Evolutionary conservation across 2,888 invertebrate genomes (phyloP), one percentile per base, ranked within the genome.

Genomic region (Reticulitermes lucifugus): DNA sequence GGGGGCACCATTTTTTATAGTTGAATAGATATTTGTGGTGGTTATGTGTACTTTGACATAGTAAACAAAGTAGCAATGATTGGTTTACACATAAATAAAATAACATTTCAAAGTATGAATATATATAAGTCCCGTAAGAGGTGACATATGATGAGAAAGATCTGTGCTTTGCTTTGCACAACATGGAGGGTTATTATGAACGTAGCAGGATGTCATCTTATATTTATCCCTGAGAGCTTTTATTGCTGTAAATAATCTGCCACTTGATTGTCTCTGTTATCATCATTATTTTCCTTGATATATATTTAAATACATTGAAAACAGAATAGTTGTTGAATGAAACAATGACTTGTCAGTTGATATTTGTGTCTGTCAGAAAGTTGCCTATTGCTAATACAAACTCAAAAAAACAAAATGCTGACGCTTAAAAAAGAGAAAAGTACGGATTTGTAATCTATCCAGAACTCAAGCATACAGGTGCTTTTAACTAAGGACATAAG

Each of bases 1-100:
- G 84, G 83, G 83, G 85, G 85, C 85, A 85, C 85, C 83, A 83
- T 85, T 85, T 85, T 85, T 83, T 85, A 83, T 85, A 85, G 85
- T 43, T 85, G 85, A 85, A 83, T 85, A 85, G 83, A 71, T 83
- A 70, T 70, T 85, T 85, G 85, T 85, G 85, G 85, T 71, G 85
- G 83, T 85, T 85, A 77, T 71, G 85, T 85, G 85, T 85, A 85
- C 83, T 80, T 85, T 85, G 80, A 85, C 83, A 85, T 79, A 55
- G 73, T 41, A 83, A 85, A 59, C 55, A 60, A 65, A 60, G 60
- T 70, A 81, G 80, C 80, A 46, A 77, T 85, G 83, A 83, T 79
- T 85, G 85, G 77, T 85, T 85, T 85, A 85, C 77, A 83, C 55
- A 77, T 83, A 77, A 85, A 83, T 83, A 83, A 83, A 85, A 81